Conservation (phyloP, 2,113 vertebrate genomes). For the Pelvicachromis taeniatus region DNA sequence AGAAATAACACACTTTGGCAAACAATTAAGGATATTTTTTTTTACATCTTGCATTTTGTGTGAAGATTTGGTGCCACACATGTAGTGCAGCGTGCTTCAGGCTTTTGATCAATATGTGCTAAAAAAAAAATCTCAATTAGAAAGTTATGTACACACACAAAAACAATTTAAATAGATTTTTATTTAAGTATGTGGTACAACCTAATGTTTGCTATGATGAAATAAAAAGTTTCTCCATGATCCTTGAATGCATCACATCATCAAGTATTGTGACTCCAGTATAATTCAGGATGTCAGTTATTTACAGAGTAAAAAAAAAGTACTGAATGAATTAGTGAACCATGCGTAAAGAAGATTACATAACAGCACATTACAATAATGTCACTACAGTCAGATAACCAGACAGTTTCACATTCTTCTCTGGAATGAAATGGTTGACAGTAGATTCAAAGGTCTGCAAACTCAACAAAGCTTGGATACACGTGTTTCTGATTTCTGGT, state of each 20-base stretch:
- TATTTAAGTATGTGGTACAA: not conserved
- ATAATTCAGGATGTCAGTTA: not conserved
- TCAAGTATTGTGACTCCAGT: not conserved
- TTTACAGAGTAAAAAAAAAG: not conserved
- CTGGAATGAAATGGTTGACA: constrained; percentile 1
- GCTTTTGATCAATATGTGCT: not conserved
- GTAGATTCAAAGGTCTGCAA: constrained; percentile 16
- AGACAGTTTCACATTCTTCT: constrained; percentile 15
- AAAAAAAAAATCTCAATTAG: not conserved
- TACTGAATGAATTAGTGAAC: not conserved
- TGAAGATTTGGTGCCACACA: not conserved
- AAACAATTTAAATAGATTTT: not conserved
- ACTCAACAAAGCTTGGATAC: not conserved
- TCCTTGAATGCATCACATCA: not conserved
- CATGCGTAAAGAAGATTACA: not conserved
- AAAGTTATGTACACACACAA: not conserved
- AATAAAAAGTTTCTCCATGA: not conserved
- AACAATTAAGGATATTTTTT: not conserved
- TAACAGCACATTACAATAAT: not conserved
- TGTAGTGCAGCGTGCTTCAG: not conserved
- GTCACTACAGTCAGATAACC: not conserved
- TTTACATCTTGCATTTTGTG: not conserved
- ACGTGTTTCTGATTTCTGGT: not conserved
- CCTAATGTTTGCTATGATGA: not conserved
- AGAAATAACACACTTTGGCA: not conserved